Evolutionary conservation across 2,797 vertebrate genomes (phyloP), one percentile per base, ranked within the genome.

Genomic region (Syngnathus rostellatus): DNA sequence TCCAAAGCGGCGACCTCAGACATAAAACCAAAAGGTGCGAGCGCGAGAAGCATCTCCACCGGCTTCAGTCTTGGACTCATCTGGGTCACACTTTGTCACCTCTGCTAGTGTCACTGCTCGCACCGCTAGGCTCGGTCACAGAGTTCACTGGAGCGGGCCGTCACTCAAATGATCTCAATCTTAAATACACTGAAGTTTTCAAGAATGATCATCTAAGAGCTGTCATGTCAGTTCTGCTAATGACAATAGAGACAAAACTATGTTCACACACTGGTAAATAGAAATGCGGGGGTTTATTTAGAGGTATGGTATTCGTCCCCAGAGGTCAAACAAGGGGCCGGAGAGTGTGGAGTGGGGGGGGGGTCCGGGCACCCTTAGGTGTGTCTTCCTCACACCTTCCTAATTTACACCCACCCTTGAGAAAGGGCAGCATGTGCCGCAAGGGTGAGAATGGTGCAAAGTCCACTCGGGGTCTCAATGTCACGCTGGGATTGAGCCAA

Each of bases 41-140:
- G 67, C 67, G 70, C 86, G 86, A 77, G 85, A 88, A 87, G 74
- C 61, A 53, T 12, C 55, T 54, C 53, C 21, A 25, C 11, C 41
- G 21, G 50, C 21, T n/a, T 58, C 54, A 41, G 65, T 16, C 71
- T 63, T 69, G 37, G 67, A 68, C 70, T 66, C n/a, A 14, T 6
- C 37, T 0, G 45, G 64, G 82, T 83, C 81, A 77, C 84, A 79
- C 80, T 79, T 80, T n/a, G n/a, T 71, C 81, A 86, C 85, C 81
- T 86, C 66, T 19, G 12, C 1, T 14, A 68, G 87, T 80, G 86
- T 83, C 70, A 67, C 70, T 8, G 68, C 61, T 86, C 81, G 78
- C 84, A 83, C 86, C 75, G 2, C 50, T n/a, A 1, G 11, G 54
- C 73, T 51, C 60, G 41, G 40, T 17, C 68, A 37, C 76, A 69